Base-by-base conservation (phyloP, 2,113 vertebrate genomes). In the Limanda limanda region DNA sequence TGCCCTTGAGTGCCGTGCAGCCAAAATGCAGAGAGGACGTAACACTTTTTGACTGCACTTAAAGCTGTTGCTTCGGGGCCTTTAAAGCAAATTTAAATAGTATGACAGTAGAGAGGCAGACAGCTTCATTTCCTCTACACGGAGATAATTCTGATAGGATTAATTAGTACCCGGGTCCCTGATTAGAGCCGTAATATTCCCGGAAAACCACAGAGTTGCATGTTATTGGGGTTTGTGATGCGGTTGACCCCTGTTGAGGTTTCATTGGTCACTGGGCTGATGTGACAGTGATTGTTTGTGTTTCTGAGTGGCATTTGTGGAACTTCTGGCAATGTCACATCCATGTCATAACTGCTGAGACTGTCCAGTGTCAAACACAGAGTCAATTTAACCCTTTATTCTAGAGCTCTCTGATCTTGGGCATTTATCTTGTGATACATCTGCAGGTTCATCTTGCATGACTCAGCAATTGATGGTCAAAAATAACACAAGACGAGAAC, bases 21-120 rank as follows among this genome's bases (percentile, higher is more conserved):
- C 79, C 78, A 87, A 86, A 83, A 89, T 52, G 58, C 86, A 81
- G 57, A 17, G 79, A 79, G 83, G 85, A 84, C 67, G 64, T 58
- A 78, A 82, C 81, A 82, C 83, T 82, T 74, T 40, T 2, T 40
- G 76, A 73, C 74, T 81, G 59, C 64, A 35, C 80, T 80, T 76
- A 58, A 58, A 74, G 55, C 82, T 68, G 78, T 73, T 54, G 21
- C 67, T 37, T 40, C 78, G 68, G 77, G 40, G 62, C 79, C 56
- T 69, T 69, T 25, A 63, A 37, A 27, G 66, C 52, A 48, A 65
- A 69, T 66, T 55, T 54, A 48, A 74, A 64, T 7, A 48, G 48
- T 3, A 12, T 63, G 65, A 65, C 56, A 23, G 58, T n/a, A 51
- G 66, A 15, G 13, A 35, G 72, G 52, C 31, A 45, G 45, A 40